phyloP scores from a whole-genome alignment of 2,113 vertebrate genomes.

The Machaerirhynchus nigripectus region DNA sequence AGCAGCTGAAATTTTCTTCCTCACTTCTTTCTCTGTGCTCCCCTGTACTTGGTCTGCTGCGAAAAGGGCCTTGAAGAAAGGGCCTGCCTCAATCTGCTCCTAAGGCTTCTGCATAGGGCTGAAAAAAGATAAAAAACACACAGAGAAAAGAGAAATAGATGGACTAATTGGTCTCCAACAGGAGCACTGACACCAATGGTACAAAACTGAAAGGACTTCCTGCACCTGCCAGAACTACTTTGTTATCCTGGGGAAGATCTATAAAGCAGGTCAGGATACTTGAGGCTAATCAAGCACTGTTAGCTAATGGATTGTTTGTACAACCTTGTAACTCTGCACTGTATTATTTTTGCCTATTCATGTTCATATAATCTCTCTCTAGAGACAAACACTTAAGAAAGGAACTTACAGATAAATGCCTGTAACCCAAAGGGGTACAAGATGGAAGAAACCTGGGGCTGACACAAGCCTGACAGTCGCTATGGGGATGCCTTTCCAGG shows the following conservation, averaged over 20 bases:
- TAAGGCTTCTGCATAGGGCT: accelerated
- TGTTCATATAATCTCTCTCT: neutral
- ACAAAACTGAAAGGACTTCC: neutral
- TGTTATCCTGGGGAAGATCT: neutral
- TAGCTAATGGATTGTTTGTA: neutral
- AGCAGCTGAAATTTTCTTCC: neutral
- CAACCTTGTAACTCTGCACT: neutral
- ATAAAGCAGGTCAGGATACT: neutral
- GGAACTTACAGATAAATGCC: neutral
- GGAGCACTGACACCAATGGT: neutral
- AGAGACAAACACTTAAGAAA: neutral
- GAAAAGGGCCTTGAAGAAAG: neutral
- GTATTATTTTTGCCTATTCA: neutral
- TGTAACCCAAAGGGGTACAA: neutral
- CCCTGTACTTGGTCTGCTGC: neutral
- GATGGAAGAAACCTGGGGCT: neutral
- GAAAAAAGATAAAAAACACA: neutral
- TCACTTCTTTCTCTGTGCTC: neutral
- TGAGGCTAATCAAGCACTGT: neutral
- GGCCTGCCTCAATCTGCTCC: neutral
- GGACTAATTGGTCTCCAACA: neutral
- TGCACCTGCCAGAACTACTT: neutral
- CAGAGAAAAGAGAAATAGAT: neutral
- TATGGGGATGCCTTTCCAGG: neutral
- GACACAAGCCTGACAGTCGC: neutral